These are phyloP conservation scores for Prosapia bicincta DNA, from an alignment of 2,888 invertebrate genomes.

Conservation along the genomic window DNA sequence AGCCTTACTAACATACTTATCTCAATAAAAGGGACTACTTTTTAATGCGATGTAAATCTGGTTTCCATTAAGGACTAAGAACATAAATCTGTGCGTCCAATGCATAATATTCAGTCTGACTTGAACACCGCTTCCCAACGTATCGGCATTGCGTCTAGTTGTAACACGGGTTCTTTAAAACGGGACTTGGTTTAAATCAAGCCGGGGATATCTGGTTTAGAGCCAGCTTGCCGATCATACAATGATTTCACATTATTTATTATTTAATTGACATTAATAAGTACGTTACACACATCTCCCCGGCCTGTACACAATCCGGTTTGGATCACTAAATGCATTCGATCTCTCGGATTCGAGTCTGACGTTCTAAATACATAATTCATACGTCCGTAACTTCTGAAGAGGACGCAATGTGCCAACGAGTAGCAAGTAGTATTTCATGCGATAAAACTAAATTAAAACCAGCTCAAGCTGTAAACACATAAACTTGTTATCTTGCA, in stretches of 20 bases:
- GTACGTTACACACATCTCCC: too few species aligned
- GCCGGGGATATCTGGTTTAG: not conserved
- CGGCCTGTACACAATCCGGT: not conserved
- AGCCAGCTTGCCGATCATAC: not conserved
- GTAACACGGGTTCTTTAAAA: not conserved
- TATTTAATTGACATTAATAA: not conserved
- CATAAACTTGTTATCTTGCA: too few species aligned
- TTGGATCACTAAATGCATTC: not conserved
- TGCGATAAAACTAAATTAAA: too few species aligned
- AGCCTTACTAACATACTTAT: too few species aligned
- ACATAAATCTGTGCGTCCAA: too few species aligned
- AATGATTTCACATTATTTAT: not conserved
- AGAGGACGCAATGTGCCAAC: too few species aligned
- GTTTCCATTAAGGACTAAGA: too few species aligned
- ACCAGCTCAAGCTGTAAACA: too few species aligned
- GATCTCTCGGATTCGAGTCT: not conserved
- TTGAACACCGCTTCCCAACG: not conserved
- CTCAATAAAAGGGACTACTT: too few species aligned
- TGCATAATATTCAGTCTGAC: not conserved
- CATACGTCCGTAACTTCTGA: not conserved
- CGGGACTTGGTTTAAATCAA: conserved; percentile 2
- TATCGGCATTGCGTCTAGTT: not conserved
- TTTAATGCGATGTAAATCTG: too few species aligned
- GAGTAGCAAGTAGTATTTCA: too few species aligned
- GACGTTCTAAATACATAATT: not conserved